Evolutionary conservation across 1,140 invertebrate species (phyloP).

Genomic region (Nasonia longicornis): DNA sequence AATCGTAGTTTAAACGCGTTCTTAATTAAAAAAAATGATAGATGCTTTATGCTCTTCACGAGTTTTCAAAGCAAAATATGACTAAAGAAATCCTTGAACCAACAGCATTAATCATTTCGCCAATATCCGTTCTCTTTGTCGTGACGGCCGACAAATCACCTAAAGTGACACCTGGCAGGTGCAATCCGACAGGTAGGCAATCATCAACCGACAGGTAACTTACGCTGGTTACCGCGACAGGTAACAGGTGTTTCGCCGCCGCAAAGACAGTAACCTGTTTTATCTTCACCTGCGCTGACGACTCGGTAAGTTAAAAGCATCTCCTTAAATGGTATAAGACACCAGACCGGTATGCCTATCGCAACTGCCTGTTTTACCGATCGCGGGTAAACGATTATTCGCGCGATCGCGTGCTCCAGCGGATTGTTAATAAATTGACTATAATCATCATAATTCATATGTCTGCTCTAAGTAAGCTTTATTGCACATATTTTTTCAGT

Average conservation of each 20-base stretch:
- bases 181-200: not conserved
- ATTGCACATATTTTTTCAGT: too few relatives aligned
- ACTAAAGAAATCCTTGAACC: not conserved
- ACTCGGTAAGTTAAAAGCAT: constrained; percentile 37
- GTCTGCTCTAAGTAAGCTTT: too few relatives aligned
- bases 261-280: constrained; percentile 11
- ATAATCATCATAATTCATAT: too few relatives aligned
- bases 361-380: constrained; percentile 41
- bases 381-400: not conserved
- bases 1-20: not conserved
- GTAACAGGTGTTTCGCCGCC: constrained; percentile 22
- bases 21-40: not conserved
- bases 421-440: too few relatives aligned
- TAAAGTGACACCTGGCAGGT: constrained; percentile 23
- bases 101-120: not conserved
- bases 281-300: constrained; percentile 7
- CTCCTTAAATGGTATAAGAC: constrained; percentile 40
- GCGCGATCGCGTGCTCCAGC: too few relatives aligned
- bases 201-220: constrained; percentile 3
- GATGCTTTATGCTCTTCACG: not conserved
- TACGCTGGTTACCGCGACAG: constrained; percentile 11
- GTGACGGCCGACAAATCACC: not conserved
- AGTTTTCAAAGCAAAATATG: not conserved
- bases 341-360: not conserved
- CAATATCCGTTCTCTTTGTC: not conserved